Base-by-base conservation (phyloP, 2,888 invertebrate species). In the Chironomus tentans region DNA sequence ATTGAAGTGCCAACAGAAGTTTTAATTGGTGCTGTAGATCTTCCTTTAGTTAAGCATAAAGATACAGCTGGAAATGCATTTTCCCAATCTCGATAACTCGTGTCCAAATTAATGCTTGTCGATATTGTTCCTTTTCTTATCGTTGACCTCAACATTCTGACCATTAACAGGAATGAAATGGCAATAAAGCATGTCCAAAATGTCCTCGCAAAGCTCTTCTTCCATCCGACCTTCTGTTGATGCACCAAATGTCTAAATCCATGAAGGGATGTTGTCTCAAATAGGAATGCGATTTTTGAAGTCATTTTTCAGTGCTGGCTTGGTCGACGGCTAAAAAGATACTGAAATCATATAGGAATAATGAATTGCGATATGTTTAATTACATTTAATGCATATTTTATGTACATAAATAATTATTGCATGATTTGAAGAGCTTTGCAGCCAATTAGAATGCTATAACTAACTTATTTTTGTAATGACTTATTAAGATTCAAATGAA, bases 31-130 rank as follows among this genome's bases (percentile, higher is more conserved):
- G 18, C 65, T 7, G 62, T 73, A 0, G 15, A 21, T 15, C 28
- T 47, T 13, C 65, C 73, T 46, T 73, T 73, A 6, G 5, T 18
- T 10, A 73, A 4, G 38, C 73, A 73, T 6, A 73, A 6, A 2
- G 73, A 73, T 2, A 73, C 18, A 4, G 65, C 65, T 62, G 73
- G 73, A 47, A 65, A 73, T 21, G 18, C 28, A 46, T 73, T 73
- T 1, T 73, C 24, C 62, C 62, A 73, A 47, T 73, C 65, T 28
- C 46, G 65, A 28, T 73, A 73, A 18, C 13, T 65, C n/a, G 61
- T 62, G 18, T 73, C 65, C 13, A 65, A n/a, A 38, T 65, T 73
- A 13, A 73, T 65, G 3, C 18, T 18, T 5, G 73, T 73, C 24
- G 73, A 22, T 5, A 18, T 38, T 21, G 12, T 12, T 18, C 12